Evolutionary conservation across 2,113 vertebrate genomes (phyloP).

Genomic region (Perca schrenkii): DNA sequence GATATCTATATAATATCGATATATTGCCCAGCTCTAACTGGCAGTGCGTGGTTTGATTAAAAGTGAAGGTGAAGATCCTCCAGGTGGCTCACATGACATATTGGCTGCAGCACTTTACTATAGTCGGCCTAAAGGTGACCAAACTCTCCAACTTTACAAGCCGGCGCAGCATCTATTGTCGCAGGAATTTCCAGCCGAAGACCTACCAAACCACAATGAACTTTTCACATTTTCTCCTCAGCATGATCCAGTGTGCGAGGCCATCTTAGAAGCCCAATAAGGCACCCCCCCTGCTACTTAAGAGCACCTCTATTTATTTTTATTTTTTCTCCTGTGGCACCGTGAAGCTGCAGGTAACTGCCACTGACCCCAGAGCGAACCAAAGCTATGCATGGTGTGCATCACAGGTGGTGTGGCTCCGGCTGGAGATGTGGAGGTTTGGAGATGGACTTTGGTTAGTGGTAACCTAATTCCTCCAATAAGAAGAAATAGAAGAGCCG

Average conservation of each 20-base stretch:
- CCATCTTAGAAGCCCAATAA: constrained; percentile 70
- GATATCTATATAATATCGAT: no score
- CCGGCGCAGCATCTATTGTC: constrained; percentile 11
- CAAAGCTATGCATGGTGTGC: constrained; percentile 63
- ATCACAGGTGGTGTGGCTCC: constrained; percentile 72
- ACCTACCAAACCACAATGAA: constrained; percentile 67
- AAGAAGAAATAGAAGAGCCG: constrained; percentile 47
- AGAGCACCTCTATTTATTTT: constrained; percentile 82
- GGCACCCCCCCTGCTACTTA: constrained; percentile 67
- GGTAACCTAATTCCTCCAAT: constrained; percentile 59
- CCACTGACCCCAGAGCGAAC: constrained; percentile 72
- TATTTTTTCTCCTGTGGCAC: constrained; percentile 73
- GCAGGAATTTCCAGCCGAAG: constrained; percentile 47
- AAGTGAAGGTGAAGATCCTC: constrained; percentile 1
- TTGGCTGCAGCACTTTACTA: constrained; percentile 27
- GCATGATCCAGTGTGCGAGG: constrained; percentile 66
- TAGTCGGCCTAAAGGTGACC: constrained; percentile 17
- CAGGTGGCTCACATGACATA: constrained; percentile 31
- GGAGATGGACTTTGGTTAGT: constrained; percentile 39
- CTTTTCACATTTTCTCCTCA: constrained; percentile 84
- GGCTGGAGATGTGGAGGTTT: constrained; percentile 46
- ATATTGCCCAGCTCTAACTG: not conserved
- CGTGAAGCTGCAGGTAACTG: constrained; percentile 66
- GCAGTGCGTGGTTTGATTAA: not conserved
- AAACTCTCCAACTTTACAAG: not conserved